Evolutionary conservation across 2,797 vertebrate genomes (phyloP).

Genomic region (Champsocephalus esox): DNA sequence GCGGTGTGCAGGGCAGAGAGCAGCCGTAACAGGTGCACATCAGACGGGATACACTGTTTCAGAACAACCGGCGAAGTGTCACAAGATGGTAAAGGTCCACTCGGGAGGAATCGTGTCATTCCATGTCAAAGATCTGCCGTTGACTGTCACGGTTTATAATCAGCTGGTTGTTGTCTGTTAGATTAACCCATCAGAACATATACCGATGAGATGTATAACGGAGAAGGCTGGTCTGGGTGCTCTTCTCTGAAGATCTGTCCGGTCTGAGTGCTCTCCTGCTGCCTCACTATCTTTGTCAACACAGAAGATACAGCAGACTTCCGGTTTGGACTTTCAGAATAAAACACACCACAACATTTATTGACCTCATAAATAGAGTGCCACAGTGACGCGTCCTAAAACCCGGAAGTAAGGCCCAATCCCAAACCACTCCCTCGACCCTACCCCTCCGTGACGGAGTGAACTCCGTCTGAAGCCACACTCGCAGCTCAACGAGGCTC

Average conservation of each 20-base stretch:
- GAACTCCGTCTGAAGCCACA: no score
- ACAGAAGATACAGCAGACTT: not conserved
- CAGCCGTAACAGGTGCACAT: conserved; percentile 63
- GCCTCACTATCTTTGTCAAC: not conserved
- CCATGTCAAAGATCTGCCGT: conserved; percentile 42
- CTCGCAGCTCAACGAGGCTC: no score
- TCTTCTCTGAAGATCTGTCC: not conserved
- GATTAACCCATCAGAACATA: conserved; percentile 34
- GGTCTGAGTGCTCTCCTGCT: not conserved
- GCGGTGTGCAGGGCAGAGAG: conserved; percentile 47
- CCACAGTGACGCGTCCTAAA: no score
- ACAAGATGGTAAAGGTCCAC: conserved; percentile 29
- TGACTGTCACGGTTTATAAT: conserved; percentile 2
- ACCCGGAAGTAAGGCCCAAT: no score
- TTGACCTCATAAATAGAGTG: no score
- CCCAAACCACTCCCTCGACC: no score
- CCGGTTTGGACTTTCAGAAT: conserved; percentile 33
- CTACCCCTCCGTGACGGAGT: no score
- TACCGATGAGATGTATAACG: not conserved
- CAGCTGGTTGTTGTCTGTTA: not conserved
- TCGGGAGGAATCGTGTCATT: conserved; percentile 36
- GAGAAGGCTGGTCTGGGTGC: not conserved
- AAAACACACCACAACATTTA: not conserved
- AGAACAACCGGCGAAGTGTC: conserved; percentile 17
- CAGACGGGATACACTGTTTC: conserved; percentile 35